A percentile compares a stretch with the other conserved stretches of the same genome.
Evolutionary conservation across 2,888 invertebrate genomes (phyloP).

Genomic region (Microctonus hyperodae): DNA sequence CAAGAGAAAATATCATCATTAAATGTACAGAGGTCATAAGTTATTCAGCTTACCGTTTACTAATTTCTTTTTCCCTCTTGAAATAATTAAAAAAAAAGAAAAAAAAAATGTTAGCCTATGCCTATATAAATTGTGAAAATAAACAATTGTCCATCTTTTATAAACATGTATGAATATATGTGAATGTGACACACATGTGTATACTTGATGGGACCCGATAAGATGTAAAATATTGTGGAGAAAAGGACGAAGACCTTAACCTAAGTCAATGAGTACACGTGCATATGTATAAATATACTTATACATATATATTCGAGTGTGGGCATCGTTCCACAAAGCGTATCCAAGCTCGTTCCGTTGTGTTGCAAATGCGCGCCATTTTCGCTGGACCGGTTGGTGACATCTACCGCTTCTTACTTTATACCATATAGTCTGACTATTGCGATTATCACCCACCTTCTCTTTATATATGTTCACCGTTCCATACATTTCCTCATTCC

Average conservation of each 20-base stretch:
- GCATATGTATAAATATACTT: neutral
- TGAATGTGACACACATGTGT: no score
- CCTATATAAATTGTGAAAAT: no score
- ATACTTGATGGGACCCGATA: neutral
- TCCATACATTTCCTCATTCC: conserved; percentile 49
- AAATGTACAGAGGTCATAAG: neutral
- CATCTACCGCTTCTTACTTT: conserved; percentile 47
- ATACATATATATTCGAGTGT: no score
- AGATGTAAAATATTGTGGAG: neutral
- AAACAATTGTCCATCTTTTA: no score
- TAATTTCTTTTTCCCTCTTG: neutral
- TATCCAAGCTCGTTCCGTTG: neutral
- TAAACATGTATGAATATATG: no score
- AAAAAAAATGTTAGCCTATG: no score
- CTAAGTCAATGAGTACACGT: neutral
- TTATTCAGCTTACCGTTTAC: neutral
- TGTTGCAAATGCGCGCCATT: neutral
- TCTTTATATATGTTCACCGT: conserved; percentile 14
- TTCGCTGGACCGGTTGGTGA: conserved; percentile 47
- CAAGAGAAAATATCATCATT: neutral
- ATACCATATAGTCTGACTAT: conserved; percentile 15
- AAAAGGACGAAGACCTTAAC: neutral
- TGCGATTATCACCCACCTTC: conserved; percentile 11
- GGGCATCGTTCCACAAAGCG: neutral
- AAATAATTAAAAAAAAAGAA: neutral